Conservation (phyloP, 2,113 vertebrate species). For the Puffinus mauretanicus region DNA sequence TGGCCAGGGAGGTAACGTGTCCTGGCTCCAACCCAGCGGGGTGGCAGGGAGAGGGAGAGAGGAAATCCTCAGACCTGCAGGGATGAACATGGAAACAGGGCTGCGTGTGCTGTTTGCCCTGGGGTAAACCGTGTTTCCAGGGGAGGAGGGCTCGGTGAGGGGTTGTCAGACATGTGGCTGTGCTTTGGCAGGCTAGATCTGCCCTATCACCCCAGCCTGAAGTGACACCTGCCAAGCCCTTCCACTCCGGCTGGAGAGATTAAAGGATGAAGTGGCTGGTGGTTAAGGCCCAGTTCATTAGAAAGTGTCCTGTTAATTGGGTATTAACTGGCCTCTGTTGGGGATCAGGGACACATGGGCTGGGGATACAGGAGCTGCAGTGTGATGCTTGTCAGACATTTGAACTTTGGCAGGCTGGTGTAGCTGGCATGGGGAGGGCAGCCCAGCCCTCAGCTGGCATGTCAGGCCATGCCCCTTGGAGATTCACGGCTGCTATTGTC, state of each 20-base stretch:
- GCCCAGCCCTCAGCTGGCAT: conserved; percentile 57
- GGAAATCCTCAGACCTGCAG: background rate
- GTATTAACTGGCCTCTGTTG: conserved; percentile 63
- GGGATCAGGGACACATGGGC: conserved; percentile 57
- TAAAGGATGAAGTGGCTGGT: conserved; percentile 39
- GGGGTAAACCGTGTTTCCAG: accelerated
- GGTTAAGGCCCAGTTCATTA: conserved; percentile 51
- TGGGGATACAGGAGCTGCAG: conserved; percentile 57
- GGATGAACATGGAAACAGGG: background rate
- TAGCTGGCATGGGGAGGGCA: conserved; percentile 56
- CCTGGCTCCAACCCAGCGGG: background rate
- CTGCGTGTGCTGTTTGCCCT: background rate
- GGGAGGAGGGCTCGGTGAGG: background rate
- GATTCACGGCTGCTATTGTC: conserved; percentile 48
- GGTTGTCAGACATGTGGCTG: background rate
- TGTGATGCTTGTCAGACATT: conserved; percentile 60
- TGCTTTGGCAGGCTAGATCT: background rate
- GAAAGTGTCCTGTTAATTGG: conserved; percentile 62
- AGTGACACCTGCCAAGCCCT: conserved; percentile 54
- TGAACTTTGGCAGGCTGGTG: conserved; percentile 56
- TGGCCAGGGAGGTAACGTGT: too few relatives aligned
- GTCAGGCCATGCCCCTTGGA: conserved; percentile 39
- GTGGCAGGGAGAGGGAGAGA: background rate
- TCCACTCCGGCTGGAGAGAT: conserved; percentile 22
- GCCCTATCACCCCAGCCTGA: conserved; percentile 1